Percentiles rank a stretch among this genome's conserved stretches.
These are phyloP conservation scores for Xerus inauris DNA, from an alignment of 2,113 vertebrate species.

Conservation along the genomic window DNA sequence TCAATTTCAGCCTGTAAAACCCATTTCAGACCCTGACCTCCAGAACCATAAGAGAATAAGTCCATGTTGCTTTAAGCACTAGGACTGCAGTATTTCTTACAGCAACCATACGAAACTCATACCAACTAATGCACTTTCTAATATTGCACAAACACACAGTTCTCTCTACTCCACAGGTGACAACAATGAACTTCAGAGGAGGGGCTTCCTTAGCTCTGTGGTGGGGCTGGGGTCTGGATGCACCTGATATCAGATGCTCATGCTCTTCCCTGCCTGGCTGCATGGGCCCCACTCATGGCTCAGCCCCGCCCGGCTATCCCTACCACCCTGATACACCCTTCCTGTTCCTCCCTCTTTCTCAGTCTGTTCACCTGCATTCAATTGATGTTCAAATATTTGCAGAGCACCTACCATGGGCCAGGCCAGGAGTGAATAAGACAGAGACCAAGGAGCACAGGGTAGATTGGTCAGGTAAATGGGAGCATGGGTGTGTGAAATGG, in stretches of 20 bases:
- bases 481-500: background rate
- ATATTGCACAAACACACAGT: background rate
- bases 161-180: too few species aligned
- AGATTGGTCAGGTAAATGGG: background rate
- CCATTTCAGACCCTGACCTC: background rate
- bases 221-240: background rate
- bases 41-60: background rate
- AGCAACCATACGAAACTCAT: background rate
- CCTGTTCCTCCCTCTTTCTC: too few species aligned
- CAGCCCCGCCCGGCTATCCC: background rate
- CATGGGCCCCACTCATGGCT: background rate
- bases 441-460: background rate
- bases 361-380: background rate
- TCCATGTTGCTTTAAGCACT: background rate
- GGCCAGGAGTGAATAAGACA: background rate
- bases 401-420: rapidly evolving
- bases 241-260: background rate
- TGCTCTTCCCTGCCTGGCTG: background rate
- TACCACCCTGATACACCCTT: background rate
- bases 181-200: background rate
- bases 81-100: background rate
- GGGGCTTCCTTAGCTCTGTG: too few species aligned
- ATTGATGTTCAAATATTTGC: background rate
- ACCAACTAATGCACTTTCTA: background rate
- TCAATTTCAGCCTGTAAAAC: background rate